Base-by-base conservation (phyloP, 2,888 invertebrate species). In the Macrosoma leucophasiata region DNA sequence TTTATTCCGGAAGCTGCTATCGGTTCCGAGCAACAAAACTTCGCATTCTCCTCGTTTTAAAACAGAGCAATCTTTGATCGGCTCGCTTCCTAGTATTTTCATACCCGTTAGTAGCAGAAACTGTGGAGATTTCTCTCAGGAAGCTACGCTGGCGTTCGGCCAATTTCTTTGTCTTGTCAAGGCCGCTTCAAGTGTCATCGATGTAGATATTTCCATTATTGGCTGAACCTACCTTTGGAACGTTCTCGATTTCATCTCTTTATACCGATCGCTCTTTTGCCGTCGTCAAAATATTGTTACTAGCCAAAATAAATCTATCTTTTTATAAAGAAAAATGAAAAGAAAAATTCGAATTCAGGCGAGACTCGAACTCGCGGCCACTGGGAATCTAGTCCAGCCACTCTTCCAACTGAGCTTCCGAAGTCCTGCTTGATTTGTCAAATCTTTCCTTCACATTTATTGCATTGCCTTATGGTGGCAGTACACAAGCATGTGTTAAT, bases 101-200 rank as follows among this genome's bases (percentile, higher is more conserved):
- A 53, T 65, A 67, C 58, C 61, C 62, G 56, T 55, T 42, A 51
- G 50, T 12, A 33, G 26, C 7, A 13, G 30, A 23, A 8, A 9
- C 22, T 27, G 11, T 20, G 29, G 18, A 24, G 23, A 14, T 17
- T 28, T 28, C 19, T 22, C 21, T 20, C 27, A 25, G 36, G 22
- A 26, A 20, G 7, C 14, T n/a, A 4, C 37, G 37, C 43, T 27
- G 13, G 18, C 20, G 17, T 37, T 41, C 36, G 39, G 62, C 67
- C 68, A 58, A 70, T 71, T 75, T 70, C 73, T 78, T 77, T 76
- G 76, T 77, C 77, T 73, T 66, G 66, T 67, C 66, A 65, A 62
- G 55, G 45, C 57, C 51, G 53, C 56, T 60, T 69, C 56, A 60
- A 69, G 67, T 70, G 66, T 63, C 63, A 62, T 67, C 62, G 62